These are phyloP conservation scores for Sogatella furcifera DNA, from an alignment of 1,140 invertebrate genomes.

Conservation along the genomic window DNA sequence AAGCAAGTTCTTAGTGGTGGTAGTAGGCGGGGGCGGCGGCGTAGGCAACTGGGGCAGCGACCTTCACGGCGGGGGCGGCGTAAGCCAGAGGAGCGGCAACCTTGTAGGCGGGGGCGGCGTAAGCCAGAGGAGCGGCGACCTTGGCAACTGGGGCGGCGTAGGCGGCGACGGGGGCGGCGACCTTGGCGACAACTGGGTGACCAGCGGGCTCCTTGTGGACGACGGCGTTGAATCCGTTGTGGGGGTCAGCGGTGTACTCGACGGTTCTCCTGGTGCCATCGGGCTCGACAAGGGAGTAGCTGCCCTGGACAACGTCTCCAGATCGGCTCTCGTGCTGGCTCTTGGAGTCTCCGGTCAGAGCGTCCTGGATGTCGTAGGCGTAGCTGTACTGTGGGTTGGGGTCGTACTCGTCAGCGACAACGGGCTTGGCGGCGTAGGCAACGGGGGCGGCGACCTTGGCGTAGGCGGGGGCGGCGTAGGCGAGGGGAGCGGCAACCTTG, in stretches of 20 bases:
- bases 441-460: conserved; percentile 12
- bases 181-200: conserved; percentile 8
- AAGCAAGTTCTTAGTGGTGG: conserved; percentile 16
- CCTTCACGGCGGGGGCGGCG: background rate
- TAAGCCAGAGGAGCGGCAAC: too few relatives aligned
- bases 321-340: conserved; percentile 38
- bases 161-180: conserved; percentile 22
- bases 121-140: conserved; percentile 10
- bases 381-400: conserved; percentile 35
- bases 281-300: conserved; percentile 24
- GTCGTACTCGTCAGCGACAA: conserved; percentile 12
- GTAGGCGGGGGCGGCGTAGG: conserved; percentile 15
- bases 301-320: conserved; percentile 40
- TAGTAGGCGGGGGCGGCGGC: conserved; percentile 35
- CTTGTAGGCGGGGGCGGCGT: conserved; percentile 3
- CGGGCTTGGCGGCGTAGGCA: conserved; percentile 22
- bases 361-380: conserved; percentile 40
- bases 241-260: conserved; percentile 19
- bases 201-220: conserved; percentile 14
- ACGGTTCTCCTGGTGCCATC: conserved; percentile 16
- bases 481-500: conserved; percentile 6
- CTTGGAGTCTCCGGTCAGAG: conserved; percentile 42
- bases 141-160: conserved; percentile 7
- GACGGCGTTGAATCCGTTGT: conserved; percentile 21
- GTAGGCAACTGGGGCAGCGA: conserved; percentile 9